Evolutionary conservation across 2,797 vertebrate genomes (phyloP).

Genomic region (Siniperca obscura): DNA sequence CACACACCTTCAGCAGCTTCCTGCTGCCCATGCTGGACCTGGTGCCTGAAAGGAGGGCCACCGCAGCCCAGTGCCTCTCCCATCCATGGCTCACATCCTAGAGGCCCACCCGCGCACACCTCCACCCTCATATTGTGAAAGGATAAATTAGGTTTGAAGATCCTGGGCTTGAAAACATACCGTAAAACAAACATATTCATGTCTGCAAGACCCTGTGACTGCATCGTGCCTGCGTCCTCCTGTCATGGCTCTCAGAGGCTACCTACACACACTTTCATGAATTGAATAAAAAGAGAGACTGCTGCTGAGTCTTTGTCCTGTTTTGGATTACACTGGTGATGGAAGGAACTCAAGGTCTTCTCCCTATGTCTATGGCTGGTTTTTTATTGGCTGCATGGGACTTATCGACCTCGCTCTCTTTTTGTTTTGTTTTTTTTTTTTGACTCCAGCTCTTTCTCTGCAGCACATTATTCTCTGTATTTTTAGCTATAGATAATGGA

Average conservation of each 20-base stretch:
- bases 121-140: constrained; percentile 33
- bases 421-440: constrained; percentile 8
- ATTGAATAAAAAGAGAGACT: constrained; percentile 46
- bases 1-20: constrained; percentile 93
- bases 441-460: constrained; percentile 33
- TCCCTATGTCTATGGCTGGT: constrained; percentile 62
- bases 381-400: constrained; percentile 59
- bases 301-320: constrained; percentile 56
- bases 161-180: constrained; percentile 41
- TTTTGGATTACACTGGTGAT: constrained; percentile 52
- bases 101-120: constrained; percentile 50
- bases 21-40: constrained; percentile 97
- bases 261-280: constrained; percentile 40
- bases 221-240: constrained; percentile 53
- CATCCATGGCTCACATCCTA: constrained; percentile 94
- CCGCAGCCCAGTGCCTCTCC: constrained; percentile 93
- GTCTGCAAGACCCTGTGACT: constrained; percentile 45
- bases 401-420: constrained; percentile 10
- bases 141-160: constrained; percentile 42
- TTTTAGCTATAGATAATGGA: constrained; percentile 32
- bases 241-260: constrained; percentile 36
- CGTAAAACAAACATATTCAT: constrained; percentile 38
- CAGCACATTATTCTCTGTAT: constrained; percentile 37
- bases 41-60: constrained; percentile 94
- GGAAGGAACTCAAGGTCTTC: constrained; percentile 50